These are phyloP conservation scores for Hemibates koningsi DNA, from an alignment of 2,113 vertebrate genomes.

Conservation along the genomic window DNA sequence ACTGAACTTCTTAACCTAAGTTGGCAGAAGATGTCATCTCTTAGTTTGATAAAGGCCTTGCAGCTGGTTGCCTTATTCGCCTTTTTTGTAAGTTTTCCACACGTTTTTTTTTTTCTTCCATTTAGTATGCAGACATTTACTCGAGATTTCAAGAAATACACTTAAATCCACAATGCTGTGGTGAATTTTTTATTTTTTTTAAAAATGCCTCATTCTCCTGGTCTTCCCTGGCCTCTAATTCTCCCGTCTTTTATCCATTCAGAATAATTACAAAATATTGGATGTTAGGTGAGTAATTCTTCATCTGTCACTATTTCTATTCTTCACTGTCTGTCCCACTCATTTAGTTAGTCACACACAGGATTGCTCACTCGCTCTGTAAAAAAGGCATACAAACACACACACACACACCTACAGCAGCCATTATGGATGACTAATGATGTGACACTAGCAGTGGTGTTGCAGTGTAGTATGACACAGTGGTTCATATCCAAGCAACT, in stretches of 20 bases:
- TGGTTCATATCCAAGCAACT: constrained; percentile 48
- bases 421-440: constrained; percentile 6
- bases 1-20: neutral
- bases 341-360: neutral
- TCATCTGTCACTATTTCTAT: neutral
- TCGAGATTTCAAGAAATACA: neutral
- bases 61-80: neutral
- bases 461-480: constrained; percentile 12
- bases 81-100: neutral
- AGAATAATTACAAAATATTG: neutral
- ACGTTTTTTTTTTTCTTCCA: neutral
- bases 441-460: neutral
- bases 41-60: neutral
- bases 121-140: neutral
- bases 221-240: neutral
- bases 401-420: neutral
- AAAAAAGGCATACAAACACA: neutral
- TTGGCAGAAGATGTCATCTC: neutral
- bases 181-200: neutral
- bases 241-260: neutral
- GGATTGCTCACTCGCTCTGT: neutral
- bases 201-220: neutral
- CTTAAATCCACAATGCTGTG: neutral
- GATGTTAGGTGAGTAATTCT: neutral
- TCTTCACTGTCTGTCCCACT: neutral